These are phyloP conservation scores for Acanthiza pusilla DNA, from an alignment of 2,797 vertebrate genomes.

Conservation along the genomic window DNA sequence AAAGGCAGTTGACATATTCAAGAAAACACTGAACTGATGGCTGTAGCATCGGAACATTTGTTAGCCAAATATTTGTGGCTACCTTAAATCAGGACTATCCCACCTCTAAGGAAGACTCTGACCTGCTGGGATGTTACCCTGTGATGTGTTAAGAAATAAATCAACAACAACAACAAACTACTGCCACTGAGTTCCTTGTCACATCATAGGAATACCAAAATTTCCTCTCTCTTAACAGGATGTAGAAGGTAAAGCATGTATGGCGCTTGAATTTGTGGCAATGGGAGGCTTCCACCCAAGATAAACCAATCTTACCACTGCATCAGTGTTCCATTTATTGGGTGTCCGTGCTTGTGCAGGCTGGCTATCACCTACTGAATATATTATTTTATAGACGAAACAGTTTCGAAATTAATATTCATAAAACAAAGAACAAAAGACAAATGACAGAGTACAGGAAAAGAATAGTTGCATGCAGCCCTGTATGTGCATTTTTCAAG, in stretches of 20 bases:
- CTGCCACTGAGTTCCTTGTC: background rate
- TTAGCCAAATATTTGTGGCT: background rate
- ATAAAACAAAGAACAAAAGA: background rate
- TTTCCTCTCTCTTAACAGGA: background rate
- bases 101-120: background rate
- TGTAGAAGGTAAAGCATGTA: background rate
- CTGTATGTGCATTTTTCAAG: rapidly evolving
- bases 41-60: background rate
- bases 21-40: background rate
- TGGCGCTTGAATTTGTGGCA: background rate
- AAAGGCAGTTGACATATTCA: background rate
- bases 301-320: background rate
- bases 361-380: background rate
- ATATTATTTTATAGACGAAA: background rate
- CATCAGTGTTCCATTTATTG: background rate
- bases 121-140: background rate
- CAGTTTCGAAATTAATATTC: background rate
- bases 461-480: background rate
- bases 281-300: background rate
- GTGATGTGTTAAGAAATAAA: background rate
- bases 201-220: background rate
- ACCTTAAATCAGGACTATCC: background rate
- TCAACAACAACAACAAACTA: background rate
- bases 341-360: background rate
- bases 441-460: background rate